phyloP scores from a whole-genome alignment of 2,797 vertebrate genomes.

The Rhabdophis nuchalis region DNA sequence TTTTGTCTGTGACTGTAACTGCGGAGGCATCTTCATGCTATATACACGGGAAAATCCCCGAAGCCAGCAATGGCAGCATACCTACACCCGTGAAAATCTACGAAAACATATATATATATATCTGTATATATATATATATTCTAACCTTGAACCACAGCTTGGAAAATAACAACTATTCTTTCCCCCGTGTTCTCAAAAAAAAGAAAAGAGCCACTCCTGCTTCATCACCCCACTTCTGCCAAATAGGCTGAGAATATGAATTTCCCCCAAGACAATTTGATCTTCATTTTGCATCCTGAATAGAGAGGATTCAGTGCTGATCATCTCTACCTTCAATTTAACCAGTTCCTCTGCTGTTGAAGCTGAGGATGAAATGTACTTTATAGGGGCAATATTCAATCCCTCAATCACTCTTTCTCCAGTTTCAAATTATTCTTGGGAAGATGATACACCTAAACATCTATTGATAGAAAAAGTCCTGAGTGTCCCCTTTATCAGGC shows the following conservation, averaged over 20 bases:
- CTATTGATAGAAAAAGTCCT: conserved; percentile 67
- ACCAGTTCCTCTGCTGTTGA: conserved; percentile 62
- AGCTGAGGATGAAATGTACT: conserved; percentile 62
- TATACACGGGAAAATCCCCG: too few relatives aligned
- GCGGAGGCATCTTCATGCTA: too few relatives aligned
- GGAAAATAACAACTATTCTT: background rate
- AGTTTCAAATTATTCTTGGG: conserved; percentile 63
- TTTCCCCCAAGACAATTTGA: background rate
- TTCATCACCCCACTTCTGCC: background rate
- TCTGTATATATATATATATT: background rate
- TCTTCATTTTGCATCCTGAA: conserved; percentile 43
- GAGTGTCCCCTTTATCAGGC: conserved; percentile 67
- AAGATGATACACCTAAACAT: conserved; percentile 67
- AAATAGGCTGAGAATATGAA: background rate
- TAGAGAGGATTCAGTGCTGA: conserved; percentile 45
- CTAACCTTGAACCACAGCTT: background rate
- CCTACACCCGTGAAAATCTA: too few relatives aligned
- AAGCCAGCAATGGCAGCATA: too few relatives aligned
- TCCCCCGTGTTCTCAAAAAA: background rate
- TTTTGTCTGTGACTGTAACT: too few relatives aligned
- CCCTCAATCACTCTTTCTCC: conserved; percentile 60
- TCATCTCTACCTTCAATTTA: conserved; percentile 69
- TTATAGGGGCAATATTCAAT: conserved; percentile 64
- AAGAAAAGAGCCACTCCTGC: background rate
- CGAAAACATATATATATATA: too few relatives aligned